Evolutionary conservation across 2,888 invertebrate genomes (phyloP).

Genomic region (Sialis fuliginosa): DNA sequence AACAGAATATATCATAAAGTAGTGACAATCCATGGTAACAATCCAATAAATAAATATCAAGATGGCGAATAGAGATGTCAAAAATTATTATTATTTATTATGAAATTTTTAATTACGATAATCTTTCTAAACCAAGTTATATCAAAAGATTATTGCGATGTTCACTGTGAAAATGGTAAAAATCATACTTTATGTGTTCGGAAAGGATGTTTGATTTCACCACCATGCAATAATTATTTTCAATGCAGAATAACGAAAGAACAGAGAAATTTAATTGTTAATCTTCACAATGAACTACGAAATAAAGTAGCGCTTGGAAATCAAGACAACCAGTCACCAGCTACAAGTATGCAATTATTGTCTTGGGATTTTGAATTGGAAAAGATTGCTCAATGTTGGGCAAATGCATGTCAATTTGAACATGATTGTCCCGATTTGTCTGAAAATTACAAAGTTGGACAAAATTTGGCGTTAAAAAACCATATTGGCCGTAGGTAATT

Average conservation of each 20-base stretch:
- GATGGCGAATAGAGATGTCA: not conserved
- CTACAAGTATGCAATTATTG: constrained; percentile 32
- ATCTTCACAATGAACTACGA: constrained; percentile 26
- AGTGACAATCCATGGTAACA: not conserved
- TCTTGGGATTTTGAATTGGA: constrained; percentile 34
- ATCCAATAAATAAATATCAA: not conserved
- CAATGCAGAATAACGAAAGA: not conserved
- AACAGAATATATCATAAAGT: too few species aligned
- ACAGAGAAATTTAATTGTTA: not conserved
- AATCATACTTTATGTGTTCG: not conserved
- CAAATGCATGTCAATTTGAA: constrained; percentile 30
- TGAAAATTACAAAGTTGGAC: constrained; percentile 29
- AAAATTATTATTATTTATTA: not conserved
- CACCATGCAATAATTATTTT: not conserved
- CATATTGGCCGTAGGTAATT: too few species aligned
- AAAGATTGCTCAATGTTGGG: constrained; percentile 29
- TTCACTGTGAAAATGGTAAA: not conserved
- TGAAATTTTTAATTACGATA: not conserved
- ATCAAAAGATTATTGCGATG: not conserved
- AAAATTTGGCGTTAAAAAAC: constrained; percentile 24
- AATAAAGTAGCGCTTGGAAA: constrained; percentile 31
- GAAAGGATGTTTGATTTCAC: not conserved
- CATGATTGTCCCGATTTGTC: constrained; percentile 32
- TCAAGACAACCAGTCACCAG: constrained; percentile 30
- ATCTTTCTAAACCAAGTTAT: not conserved